Base-by-base conservation (phyloP, 2,888 invertebrate species). In the Punctoribates punctum region DNA sequence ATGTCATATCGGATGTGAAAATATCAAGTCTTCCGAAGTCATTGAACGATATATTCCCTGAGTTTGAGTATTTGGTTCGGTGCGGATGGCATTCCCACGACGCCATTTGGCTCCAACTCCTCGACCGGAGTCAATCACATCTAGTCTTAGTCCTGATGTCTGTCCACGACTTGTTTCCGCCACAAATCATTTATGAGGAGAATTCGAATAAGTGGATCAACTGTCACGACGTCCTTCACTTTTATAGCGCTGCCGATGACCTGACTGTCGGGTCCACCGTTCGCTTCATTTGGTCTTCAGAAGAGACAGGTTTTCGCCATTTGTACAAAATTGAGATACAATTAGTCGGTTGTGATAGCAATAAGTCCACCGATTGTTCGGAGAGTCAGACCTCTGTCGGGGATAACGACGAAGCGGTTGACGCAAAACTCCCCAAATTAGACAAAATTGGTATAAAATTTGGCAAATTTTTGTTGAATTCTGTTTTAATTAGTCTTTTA, bases 41-140 rank as follows among this genome's bases (percentile, higher is more conserved):
- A 3, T 75, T 84, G 38, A 73, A 77, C 70, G 89, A 90, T 75
- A 87, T 92, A 78, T 95, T 95, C 83, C 92, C 94, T 0, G 94
- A 94, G 92, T 89, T 92, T 86, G 98, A 99, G 83, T 99, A 99
- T 85, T 87, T 99, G 79, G 93, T 96, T 0, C 86, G 98, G 80
- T 93, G 92, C 17, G 97, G 96, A 0, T 99, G 98, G 97, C 93
- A 93, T 0, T 92, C 94, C 0, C 91, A 94, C 83, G 92, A 93
- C 85, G 95, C 95, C 82, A 89, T 96, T 23, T 96, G 96, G 94
- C 90, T 91, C 15, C 93, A 96, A 83, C 85, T 96, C n/a, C 84
- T 97, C 81, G 92, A 96, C 82, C 86, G 97, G 0, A 88, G 89
- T 78, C 97, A 97, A 83, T 91, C 92, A 83, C 87, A 90, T 20